Conservation (phyloP, 2,113 vertebrate species). For the Rhineura floridana region DNA sequence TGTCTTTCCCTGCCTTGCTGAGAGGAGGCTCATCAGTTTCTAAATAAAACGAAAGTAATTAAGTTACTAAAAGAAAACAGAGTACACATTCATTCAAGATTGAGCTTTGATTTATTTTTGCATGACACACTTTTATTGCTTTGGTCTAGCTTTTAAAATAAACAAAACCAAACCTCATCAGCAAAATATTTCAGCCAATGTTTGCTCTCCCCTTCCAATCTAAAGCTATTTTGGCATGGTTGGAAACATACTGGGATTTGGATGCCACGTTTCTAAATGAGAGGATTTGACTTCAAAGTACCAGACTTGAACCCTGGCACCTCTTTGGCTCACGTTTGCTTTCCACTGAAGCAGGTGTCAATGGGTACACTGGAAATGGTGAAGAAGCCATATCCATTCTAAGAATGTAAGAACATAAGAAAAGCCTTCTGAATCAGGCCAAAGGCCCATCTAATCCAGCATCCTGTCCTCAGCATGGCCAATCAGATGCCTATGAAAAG, state of each 20-base stretch:
- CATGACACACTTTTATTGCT: neutral
- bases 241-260: neutral
- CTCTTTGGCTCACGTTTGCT: neutral
- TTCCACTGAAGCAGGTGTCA: neutral
- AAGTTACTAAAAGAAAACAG: conserved; percentile 28
- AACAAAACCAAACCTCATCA: neutral
- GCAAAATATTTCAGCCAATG: neutral
- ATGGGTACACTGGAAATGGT: too few species aligned
- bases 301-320: neutral
- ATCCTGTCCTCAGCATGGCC: too few species aligned
- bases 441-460: too few species aligned
- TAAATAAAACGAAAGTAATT: conserved; percentile 28
- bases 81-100: neutral
- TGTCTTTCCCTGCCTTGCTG: conserved; percentile 88
- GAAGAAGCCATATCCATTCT: neutral
- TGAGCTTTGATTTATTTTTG: neutral
- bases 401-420: too few species aligned
- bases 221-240: neutral
- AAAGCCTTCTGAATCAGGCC: too few species aligned
- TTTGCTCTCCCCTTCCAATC: neutral
- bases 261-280: neutral
- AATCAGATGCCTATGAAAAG: too few species aligned
- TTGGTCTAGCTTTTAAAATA: neutral
- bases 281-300: neutral
- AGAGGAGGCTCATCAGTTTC: conserved; percentile 86